Evolutionary conservation across 2,113 vertebrate genomes (phyloP).

Genomic region (Pyxicephalus adspersus): DNA sequence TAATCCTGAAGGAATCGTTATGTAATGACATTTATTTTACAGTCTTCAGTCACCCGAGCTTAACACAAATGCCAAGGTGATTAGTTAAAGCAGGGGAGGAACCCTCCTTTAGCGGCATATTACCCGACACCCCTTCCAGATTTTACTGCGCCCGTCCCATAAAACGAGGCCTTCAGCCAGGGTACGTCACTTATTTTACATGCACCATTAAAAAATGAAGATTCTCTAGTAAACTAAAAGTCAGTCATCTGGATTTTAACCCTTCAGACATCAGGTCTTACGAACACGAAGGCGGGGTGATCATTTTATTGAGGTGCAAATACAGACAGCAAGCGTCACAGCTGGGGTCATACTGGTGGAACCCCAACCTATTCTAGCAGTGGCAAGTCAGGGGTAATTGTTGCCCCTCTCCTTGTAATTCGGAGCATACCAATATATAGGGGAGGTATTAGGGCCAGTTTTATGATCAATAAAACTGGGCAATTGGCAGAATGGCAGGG

Average conservation of each 20-base stretch:
- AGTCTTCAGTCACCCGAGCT: slow-evolving; percentile 6
- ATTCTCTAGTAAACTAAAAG: background rate
- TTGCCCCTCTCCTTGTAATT: too few species aligned
- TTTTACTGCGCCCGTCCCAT: slow-evolving; percentile 24
- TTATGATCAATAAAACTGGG: too few species aligned
- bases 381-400: too few species aligned
- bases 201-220: background rate
- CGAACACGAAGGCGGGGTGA: background rate
- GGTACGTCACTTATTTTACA: background rate
- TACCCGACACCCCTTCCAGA: slow-evolving; percentile 14
- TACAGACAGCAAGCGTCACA: too few species aligned
- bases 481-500: too few species aligned
- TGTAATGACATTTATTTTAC: background rate
- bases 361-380: too few species aligned
- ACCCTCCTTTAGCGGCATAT: background rate
- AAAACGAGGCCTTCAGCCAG: slow-evolving; percentile 3
- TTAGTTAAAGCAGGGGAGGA: slow-evolving; percentile 7
- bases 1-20: too few species aligned
- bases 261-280: background rate
- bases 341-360: too few species aligned
- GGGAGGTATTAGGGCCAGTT: too few species aligned
- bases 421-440: too few species aligned
- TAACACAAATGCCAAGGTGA: background rate
- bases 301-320: background rate
- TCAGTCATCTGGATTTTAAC: slow-evolving; percentile 12